Conservation (phyloP, 2,113 vertebrate genomes). For the Cricetomys ansorgei region DNA sequence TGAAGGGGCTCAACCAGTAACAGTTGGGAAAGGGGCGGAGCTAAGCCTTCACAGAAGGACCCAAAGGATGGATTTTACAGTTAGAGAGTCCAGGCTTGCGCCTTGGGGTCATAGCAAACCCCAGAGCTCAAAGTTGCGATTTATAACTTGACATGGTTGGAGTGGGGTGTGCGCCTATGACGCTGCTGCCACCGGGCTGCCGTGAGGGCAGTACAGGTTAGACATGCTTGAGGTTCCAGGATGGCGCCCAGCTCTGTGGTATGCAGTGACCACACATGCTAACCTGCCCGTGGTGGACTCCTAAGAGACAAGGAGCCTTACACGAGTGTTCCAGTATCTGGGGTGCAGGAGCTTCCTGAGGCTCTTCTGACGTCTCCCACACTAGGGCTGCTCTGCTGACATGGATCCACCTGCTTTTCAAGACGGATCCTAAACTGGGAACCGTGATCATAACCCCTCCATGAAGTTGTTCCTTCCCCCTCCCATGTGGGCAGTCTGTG, state of each 20-base stretch:
- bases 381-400: background rate
- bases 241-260: background rate
- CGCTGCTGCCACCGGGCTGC: background rate
- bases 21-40: too few relatives aligned
- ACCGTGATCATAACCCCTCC: background rate
- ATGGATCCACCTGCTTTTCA: background rate
- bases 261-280: too few relatives aligned
- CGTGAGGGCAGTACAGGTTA: background rate
- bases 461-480: background rate
- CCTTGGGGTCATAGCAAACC: background rate
- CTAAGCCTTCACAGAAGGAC: background rate
- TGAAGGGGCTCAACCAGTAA: background rate
- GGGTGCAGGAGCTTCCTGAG: background rate
- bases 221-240: background rate
- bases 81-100: background rate
- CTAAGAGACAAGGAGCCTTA: background rate
- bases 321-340: fast-evolving
- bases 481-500: background rate
- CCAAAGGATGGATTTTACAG: background rate
- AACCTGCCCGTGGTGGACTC: background rate
- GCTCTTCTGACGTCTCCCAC: background rate
- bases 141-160: background rate
- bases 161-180: too few relatives aligned
- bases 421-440: background rate
- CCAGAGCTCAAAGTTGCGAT: background rate